Percentiles rank a stretch among this genome's conserved stretches.
Evolutionary conservation across 2,113 vertebrate genomes (phyloP).

Genomic region (Polyodon spathula): DNA sequence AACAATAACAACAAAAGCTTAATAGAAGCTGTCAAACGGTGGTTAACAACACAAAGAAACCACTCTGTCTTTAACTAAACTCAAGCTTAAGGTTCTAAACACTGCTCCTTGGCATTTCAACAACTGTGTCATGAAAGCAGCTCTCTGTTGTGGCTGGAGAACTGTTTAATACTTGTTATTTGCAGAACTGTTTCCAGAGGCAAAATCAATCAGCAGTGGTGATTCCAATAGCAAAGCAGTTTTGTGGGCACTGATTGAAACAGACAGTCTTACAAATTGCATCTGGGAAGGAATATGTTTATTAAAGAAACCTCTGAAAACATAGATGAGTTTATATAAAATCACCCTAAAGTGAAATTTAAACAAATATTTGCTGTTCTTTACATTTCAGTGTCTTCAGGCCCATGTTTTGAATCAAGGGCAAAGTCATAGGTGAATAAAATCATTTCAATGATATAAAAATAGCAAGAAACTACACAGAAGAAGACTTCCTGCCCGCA

Average conservation of each 20-base stretch:
- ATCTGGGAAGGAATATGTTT: neutral
- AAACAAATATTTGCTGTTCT: neutral
- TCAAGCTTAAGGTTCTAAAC: neutral
- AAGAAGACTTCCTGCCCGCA: too few relatives aligned
- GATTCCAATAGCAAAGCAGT: slow-evolving; percentile 9
- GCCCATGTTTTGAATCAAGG: too few relatives aligned
- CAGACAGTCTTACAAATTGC: slow-evolving; percentile 6
- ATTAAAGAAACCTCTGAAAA: neutral
- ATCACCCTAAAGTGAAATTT: neutral
- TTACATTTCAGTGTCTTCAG: too few relatives aligned
- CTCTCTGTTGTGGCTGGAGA: neutral
- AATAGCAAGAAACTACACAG: too few relatives aligned
- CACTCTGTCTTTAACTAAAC: neutral
- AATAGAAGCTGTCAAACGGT: neutral
- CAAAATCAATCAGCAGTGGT: slow-evolving; percentile 12
- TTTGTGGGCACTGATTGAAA: slow-evolving; percentile 7
- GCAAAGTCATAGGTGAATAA: too few relatives aligned
- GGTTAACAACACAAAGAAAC: neutral
- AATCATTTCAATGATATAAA: too few relatives aligned
- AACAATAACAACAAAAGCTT: too few relatives aligned
- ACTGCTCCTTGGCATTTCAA: neutral
- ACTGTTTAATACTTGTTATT: slow-evolving; percentile 6
- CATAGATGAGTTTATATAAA: neutral
- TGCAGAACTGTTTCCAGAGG: slow-evolving; percentile 2
- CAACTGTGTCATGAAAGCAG: neutral